Conservation (phyloP, 1,140 invertebrate species). For the Sinella curviseta region DNA sequence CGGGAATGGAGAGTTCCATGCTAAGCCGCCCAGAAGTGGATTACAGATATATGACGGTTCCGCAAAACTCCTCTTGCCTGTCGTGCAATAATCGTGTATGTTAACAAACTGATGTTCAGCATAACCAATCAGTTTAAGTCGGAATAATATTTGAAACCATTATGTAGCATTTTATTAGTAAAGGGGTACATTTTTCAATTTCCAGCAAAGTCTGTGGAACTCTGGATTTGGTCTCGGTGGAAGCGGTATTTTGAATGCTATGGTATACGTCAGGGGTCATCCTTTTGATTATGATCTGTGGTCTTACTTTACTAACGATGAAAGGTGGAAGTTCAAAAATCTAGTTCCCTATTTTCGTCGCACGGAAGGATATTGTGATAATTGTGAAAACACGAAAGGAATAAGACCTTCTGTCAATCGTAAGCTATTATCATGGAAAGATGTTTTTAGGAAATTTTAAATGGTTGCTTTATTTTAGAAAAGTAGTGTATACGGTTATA, state of each 20-base stretch:
- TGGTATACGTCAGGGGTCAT: conserved; percentile 6
- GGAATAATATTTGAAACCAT: background rate
- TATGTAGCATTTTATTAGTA: background rate
- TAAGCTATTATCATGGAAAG: background rate
- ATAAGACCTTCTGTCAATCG: background rate
- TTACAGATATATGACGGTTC: conserved; percentile 3
- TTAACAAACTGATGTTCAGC: background rate
- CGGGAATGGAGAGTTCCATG: background rate
- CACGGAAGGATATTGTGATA: conserved; percentile 8
- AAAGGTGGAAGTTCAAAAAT: conserved; percentile 20
- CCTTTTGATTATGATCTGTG: conserved; percentile 6
- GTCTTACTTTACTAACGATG: conserved; percentile 4
- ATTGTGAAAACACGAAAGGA: background rate
- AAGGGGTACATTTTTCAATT: background rate
- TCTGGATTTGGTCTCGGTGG: conserved; percentile 1
- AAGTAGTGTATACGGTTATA: no score
- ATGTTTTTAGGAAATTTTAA: background rate
- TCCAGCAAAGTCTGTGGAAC: conserved; percentile 22
- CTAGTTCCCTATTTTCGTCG: background rate
- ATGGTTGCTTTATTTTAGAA: no score
- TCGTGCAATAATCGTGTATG: conserved; percentile 24
- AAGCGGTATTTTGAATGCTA: background rate
- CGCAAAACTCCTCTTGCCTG: background rate
- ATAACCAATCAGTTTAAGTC: no score
- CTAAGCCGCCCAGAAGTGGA: background rate